Evolutionary conservation across 2,113 vertebrate species (phyloP).

Genomic region (Bostrychus sinensis): DNA sequence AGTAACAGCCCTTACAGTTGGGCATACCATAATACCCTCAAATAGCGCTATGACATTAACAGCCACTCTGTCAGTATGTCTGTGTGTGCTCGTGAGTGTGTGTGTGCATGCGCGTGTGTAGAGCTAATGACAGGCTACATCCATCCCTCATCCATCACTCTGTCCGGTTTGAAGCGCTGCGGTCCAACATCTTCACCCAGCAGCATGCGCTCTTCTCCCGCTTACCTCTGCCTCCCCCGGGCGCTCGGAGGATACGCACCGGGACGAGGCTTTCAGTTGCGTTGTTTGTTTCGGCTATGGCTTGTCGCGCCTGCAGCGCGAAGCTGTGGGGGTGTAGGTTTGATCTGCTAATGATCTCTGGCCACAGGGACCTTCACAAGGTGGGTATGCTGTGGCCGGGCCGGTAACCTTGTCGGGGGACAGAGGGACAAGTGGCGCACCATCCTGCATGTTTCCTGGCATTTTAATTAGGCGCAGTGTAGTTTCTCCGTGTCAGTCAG

Average conservation of each 20-base stretch:
- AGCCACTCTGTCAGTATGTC: slow-evolving; percentile 24
- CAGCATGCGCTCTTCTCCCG: slow-evolving; percentile 9
- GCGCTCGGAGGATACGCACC: neutral
- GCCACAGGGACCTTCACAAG: slow-evolving; percentile 41
- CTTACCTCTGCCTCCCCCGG: slow-evolving; percentile 8
- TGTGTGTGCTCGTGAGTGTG: slow-evolving; percentile 8
- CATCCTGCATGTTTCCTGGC: slow-evolving; percentile 8
- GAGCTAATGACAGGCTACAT: slow-evolving; percentile 32
- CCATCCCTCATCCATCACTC: slow-evolving; percentile 23
- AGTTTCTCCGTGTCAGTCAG: slow-evolving; percentile 17
- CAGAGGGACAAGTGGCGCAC: slow-evolving; percentile 65
- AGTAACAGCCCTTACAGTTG: slow-evolving; percentile 36
- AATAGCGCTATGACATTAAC: slow-evolving; percentile 48
- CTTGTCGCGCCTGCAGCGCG: slow-evolving; percentile 51
- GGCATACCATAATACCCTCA: slow-evolving; percentile 45
- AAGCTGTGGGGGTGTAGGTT: slow-evolving; percentile 36
- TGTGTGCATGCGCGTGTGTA: slow-evolving; percentile 14
- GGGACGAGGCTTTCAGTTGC: slow-evolving; percentile 10
- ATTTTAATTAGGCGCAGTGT: slow-evolving; percentile 5
- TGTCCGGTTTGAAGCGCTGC: slow-evolving; percentile 27
- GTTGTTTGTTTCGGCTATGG: slow-evolving; percentile 40
- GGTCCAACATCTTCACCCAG: slow-evolving; percentile 11
- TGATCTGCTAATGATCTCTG: slow-evolving; percentile 38
- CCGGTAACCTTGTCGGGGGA: slow-evolving; percentile 80
- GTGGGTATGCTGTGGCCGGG: slow-evolving; percentile 39